Base-by-base conservation (phyloP, 2,797 vertebrate species). In the Nyctalus aviator region DNA sequence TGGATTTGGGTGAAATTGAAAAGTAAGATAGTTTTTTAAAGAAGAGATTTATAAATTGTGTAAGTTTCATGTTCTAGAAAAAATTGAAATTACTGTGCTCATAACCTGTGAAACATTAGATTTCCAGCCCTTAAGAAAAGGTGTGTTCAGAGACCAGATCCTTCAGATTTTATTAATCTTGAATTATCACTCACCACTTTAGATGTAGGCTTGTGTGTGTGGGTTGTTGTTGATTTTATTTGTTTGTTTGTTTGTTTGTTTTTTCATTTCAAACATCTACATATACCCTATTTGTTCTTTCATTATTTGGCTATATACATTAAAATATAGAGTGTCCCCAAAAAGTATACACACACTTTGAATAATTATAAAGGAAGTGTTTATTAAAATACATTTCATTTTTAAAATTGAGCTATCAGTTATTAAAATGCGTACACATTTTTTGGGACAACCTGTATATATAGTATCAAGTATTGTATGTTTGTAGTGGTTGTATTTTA, bases 11-110 rank as follows among this genome's bases (percentile, higher is more conserved):
- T n/a, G 5, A 84, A 91, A 78, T 23, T 83, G 5, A 83, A 90
- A 92, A 73, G 14, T n/a, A 69, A 17, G 44, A 53, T 78, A 71
- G 41, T 53, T 73, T 75, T 82, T 68, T 55, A 57, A 71, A 96
- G 44, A 35, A 88, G 23, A 76, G 2, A 1, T 44, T 55, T 84
- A 11, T 18, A 53, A 95, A 90, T 71, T 89, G 30, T 55, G 8
- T 78, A 55, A n/a, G 10, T 78, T 90, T 32, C 46, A 94, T 44
- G 50, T 50, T 25, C 13, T 35, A 82, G 50, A 82, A 79, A 94
- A 94, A 23, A 9, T 85, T 73, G 6, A 68, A 92, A 71, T 30
- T 62, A 25, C 30, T 76, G 8, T 78, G 2, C 1, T 81, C 37
- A 15, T 44, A 94, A 84, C 0, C 21, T 21, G 0, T 57, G 46